These are phyloP conservation scores for Lasioglossum morio DNA, from an alignment of 2,888 invertebrate genomes.

Conservation along the genomic window DNA sequence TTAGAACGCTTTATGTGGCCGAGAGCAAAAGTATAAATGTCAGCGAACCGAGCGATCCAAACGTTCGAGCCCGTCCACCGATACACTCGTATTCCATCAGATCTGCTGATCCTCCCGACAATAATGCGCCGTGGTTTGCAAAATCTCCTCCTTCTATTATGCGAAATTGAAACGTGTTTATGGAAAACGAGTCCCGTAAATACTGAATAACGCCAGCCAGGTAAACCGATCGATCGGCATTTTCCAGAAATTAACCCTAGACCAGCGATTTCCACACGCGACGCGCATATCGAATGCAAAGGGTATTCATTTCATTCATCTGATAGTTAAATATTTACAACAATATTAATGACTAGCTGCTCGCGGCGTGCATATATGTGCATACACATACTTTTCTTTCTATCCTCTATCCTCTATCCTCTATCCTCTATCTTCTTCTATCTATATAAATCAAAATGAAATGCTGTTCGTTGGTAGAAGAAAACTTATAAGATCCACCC, in stretches of 20 bases:
- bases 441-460: too few species aligned
- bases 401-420: too few species aligned
- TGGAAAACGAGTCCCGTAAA: conserved; percentile 69
- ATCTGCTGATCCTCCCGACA: conserved; percentile 23
- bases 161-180: conserved; percentile 74
- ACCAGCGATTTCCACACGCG: not conserved
- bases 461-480: too few species aligned
- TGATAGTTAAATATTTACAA: not conserved
- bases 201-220: conserved; percentile 53
- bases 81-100: conserved; percentile 23
- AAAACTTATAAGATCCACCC: too few species aligned
- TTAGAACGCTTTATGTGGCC: conserved; percentile 18
- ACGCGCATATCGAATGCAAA: not conserved
- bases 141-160: conserved; percentile 47
- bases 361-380: too few species aligned
- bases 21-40: conserved; percentile 15
- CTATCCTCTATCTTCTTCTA: too few species aligned
- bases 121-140: conserved; percentile 28
- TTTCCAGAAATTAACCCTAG: conserved; percentile 45
- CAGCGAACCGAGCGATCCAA: conserved; percentile 1
- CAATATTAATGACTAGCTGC: not conserved
- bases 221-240: conserved; percentile 41
- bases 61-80: not conserved
- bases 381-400: too few species aligned
- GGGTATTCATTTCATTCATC: not conserved